These are phyloP conservation scores for Myotis lucifugus DNA, from an alignment of 2,113 vertebrate species.

Conservation along the genomic window DNA sequence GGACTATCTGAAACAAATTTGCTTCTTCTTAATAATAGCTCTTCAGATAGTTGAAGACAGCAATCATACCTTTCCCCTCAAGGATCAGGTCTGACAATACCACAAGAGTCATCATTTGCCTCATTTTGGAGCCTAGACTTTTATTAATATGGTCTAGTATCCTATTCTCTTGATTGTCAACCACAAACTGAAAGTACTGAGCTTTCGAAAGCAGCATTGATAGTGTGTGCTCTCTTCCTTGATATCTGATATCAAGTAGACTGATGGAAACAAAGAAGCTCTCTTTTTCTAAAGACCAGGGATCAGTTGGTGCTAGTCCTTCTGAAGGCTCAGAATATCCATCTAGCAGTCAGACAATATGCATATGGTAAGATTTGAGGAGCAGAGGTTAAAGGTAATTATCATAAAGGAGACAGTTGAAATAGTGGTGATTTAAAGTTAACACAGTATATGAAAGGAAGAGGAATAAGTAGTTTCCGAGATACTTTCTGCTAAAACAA, in stretches of 20 bases:
- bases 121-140: slow-evolving; percentile 14
- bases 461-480: not conserved
- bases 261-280: not conserved
- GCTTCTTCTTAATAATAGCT: slow-evolving; percentile 16
- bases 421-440: not conserved
- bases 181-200: not conserved
- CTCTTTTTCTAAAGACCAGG: not conserved
- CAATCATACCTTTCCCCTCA: not conserved
- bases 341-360: not conserved
- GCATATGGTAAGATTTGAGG: not conserved
- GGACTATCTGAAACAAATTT: slow-evolving; percentile 18
- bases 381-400: not conserved
- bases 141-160: slow-evolving; percentile 16
- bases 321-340: not conserved
- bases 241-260: not conserved
- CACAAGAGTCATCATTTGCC: not conserved
- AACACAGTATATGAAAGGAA: not conserved
- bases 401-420: not conserved
- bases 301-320: not conserved
- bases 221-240: not conserved
- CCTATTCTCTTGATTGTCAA: slow-evolving; percentile 22
- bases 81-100: not conserved
- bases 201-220: not conserved
- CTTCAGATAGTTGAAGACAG: slow-evolving; percentile 39
- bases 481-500: not conserved